Evolutionary conservation across 2,888 invertebrate genomes (phyloP).

Genomic region (Dryadula phaetusa): DNA sequence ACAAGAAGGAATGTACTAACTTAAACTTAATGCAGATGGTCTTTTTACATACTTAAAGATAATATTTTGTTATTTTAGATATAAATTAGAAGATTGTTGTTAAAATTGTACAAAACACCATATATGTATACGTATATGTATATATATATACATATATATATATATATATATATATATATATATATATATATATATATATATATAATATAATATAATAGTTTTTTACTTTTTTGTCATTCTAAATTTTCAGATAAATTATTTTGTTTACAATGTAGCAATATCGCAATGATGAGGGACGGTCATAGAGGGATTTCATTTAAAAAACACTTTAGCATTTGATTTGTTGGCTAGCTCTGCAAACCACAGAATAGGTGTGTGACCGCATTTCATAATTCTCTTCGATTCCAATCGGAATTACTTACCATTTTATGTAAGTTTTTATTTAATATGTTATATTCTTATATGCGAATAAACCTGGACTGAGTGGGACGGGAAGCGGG

Average conservation of each 20-base stretch:
- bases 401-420: slow-evolving; percentile 80
- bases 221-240: not conserved
- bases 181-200: not conserved
- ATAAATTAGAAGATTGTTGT: slow-evolving; percentile 41
- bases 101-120: not conserved
- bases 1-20: slow-evolving; percentile 81
- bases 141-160: too few species aligned
- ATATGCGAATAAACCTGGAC: slow-evolving; percentile 71
- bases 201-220: too few species aligned
- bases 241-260: slow-evolving; percentile 11
- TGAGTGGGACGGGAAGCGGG: slow-evolving; percentile 63
- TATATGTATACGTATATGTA: too few species aligned
- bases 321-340: slow-evolving; percentile 56
- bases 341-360: slow-evolving; percentile 62
- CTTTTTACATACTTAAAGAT: slow-evolving; percentile 76
- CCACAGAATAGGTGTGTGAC: slow-evolving; percentile 72
- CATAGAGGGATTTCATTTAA: slow-evolving; percentile 51
- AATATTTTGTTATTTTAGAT: slow-evolving; percentile 66
- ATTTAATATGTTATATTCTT: slow-evolving; percentile 81
- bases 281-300: slow-evolving; percentile 33
- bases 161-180: too few species aligned
- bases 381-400: slow-evolving; percentile 65
- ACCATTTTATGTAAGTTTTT: slow-evolving; percentile 81
- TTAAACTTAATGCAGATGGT: slow-evolving; percentile 81
- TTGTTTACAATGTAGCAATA: slow-evolving; percentile 32